phyloP scores from a whole-genome alignment of 1,140 invertebrate species.

The Trialeurodes vaporariorum region DNA sequence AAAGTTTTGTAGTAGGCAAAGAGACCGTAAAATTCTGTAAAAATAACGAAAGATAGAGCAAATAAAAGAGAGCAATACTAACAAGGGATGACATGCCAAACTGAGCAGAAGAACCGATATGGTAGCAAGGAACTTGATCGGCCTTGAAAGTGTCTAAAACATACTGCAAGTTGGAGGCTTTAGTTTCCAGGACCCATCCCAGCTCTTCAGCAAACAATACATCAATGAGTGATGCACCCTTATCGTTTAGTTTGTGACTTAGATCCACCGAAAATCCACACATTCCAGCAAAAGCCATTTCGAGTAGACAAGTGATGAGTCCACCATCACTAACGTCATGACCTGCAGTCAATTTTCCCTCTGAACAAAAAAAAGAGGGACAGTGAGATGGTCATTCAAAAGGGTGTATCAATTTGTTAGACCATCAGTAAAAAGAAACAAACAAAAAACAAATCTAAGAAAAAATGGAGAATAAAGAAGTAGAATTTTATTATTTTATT shows the following conservation, averaged over 20 bases:
- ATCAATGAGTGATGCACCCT: slow-evolving; percentile 36
- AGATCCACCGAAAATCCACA: slow-evolving; percentile 62
- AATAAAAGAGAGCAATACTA: too few relatives aligned
- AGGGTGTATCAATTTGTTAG: too few relatives aligned
- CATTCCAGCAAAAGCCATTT: slow-evolving; percentile 91
- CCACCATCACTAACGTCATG: slow-evolving; percentile 97
- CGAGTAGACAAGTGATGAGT: slow-evolving; percentile 73
- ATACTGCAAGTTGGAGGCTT: slow-evolving; percentile 38
- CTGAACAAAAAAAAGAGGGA: slow-evolving; percentile 34
- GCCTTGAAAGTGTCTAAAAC: slow-evolving; percentile 48
- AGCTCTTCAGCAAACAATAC: slow-evolving; percentile 83
- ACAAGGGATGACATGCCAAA: slow-evolving; percentile 53
- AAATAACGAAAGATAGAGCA: too few relatives aligned
- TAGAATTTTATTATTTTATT: too few relatives aligned
- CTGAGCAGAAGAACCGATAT: slow-evolving; percentile 55
- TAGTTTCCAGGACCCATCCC: slow-evolving; percentile 82
- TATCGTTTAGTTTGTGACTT: slow-evolving; percentile 35
- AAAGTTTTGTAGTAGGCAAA: too few relatives aligned
- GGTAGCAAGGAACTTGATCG: slow-evolving; percentile 47
- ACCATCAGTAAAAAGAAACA: too few relatives aligned
- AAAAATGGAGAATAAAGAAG: too few relatives aligned
- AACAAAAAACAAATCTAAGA: too few relatives aligned
- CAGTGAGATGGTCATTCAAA: not conserved
- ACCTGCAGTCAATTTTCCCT: slow-evolving; percentile 64
- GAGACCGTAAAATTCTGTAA: too few relatives aligned